A percentile compares a stretch with the other conserved stretches of the same genome.
Conservation (phyloP, 2,888 invertebrate species). For the Cryptus viduatorius region DNA sequence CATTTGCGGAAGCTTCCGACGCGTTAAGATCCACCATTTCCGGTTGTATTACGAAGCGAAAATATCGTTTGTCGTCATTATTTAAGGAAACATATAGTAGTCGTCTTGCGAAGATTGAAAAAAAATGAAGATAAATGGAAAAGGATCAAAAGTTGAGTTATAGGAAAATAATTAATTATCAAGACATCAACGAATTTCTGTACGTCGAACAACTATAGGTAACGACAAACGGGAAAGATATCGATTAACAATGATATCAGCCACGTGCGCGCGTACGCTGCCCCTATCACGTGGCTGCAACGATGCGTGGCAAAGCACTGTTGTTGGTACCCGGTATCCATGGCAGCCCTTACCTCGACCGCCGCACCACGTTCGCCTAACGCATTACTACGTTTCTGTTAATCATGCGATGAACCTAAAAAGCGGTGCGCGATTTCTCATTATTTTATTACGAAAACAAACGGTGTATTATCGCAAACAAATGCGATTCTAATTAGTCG, state of each 20-base stretch:
- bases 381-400: slow-evolving; percentile 18
- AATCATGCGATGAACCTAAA: slow-evolving; percentile 6
- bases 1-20: background rate
- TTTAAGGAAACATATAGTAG: background rate
- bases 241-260: slow-evolving; percentile 42
- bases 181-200: background rate
- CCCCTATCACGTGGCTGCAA: slow-evolving; percentile 48
- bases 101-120: background rate
- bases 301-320: slow-evolving; percentile 31
- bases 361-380: background rate
- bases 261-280: slow-evolving; percentile 43
- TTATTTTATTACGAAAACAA: background rate
- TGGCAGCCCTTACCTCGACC: slow-evolving; percentile 42
- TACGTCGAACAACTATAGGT: background rate
- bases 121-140: background rate
- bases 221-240: background rate
- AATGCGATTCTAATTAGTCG: background rate
- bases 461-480: background rate
- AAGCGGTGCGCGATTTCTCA: background rate
- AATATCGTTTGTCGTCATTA: background rate
- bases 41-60: background rate
- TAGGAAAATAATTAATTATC: background rate
- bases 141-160: background rate
- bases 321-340: slow-evolving; percentile 57
- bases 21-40: background rate